These are phyloP conservation scores for Palloptera scutellata DNA, from an alignment of 2,888 invertebrate genomes.

Conservation along the genomic window DNA sequence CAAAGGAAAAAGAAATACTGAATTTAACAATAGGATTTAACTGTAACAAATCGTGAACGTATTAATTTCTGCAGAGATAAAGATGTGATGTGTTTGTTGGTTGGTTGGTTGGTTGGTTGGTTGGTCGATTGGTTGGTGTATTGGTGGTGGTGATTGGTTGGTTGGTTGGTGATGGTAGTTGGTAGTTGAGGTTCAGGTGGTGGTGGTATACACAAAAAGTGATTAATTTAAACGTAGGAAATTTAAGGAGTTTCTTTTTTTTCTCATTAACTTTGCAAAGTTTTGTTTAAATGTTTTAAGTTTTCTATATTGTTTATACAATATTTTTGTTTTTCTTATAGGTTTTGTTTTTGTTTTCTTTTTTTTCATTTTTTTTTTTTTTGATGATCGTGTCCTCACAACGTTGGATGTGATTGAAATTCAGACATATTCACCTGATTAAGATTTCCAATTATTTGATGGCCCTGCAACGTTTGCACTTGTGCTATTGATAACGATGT, in stretches of 20 bases:
- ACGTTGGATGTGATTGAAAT: conserved; percentile 56
- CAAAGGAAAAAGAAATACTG: conserved; percentile 5
- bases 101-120: neutral
- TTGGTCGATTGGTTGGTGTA: neutral
- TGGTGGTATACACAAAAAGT: too few relatives aligned
- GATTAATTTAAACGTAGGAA: too few relatives aligned
- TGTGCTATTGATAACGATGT: conserved; percentile 63
- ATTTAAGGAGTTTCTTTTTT: too few relatives aligned
- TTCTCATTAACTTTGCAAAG: too few relatives aligned
- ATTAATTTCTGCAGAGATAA: neutral
- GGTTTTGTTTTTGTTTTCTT: conserved; percentile 15
- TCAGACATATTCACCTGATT: conserved; percentile 65
- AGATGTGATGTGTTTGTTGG: neutral
- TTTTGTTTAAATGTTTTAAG: neutral
- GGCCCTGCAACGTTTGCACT: conserved; percentile 64
- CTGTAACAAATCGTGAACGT: neutral
- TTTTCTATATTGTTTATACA: neutral
- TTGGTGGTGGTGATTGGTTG: too few relatives aligned
- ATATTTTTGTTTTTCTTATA: conserved; percentile 5
- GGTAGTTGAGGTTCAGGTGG: conserved; percentile 1
- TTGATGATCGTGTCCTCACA: neutral
- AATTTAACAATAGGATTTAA: conserved; percentile 19
- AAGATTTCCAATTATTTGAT: conserved; percentile 64
- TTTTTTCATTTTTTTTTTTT: conserved; percentile 6
- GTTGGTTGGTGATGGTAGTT: conserved; percentile 7